These are phyloP conservation scores for Epinotia bilunana DNA, from an alignment of 2,888 invertebrate species.

Conservation along the genomic window DNA sequence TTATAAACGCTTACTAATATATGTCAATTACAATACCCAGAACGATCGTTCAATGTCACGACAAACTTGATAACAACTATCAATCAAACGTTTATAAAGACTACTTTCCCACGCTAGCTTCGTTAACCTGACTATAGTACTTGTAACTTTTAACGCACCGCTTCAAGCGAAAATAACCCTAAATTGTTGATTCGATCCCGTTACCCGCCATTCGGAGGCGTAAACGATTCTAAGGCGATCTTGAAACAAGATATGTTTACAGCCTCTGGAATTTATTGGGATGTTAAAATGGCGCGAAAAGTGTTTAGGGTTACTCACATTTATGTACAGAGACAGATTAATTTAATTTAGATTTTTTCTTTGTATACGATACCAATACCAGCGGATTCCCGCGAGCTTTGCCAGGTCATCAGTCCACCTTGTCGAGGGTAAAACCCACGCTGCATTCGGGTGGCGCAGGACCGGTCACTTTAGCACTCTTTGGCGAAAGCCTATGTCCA, in stretches of 20 bases:
- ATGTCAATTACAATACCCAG: not conserved
- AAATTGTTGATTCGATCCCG: conserved; percentile 39
- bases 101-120: conserved; percentile 13
- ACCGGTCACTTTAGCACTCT: too few relatives aligned
- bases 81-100: conserved; percentile 17
- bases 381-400: too few relatives aligned
- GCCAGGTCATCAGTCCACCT: too few relatives aligned
- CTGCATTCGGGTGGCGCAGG: too few relatives aligned
- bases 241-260: conserved; percentile 31
- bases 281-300: conserved; percentile 12
- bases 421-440: too few relatives aligned
- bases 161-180: conserved; percentile 42
- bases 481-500: too few relatives aligned
- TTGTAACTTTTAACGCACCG: conserved; percentile 38
- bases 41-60: conserved; percentile 10
- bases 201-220: conserved; percentile 27
- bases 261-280: conserved; percentile 31
- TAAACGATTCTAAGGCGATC: conserved; percentile 37
- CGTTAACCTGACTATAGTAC: conserved; percentile 36
- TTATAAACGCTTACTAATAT: not conserved
- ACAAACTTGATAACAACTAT: conserved; percentile 16
- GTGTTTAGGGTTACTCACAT: not conserved
- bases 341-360: too few relatives aligned
- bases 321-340: too few relatives aligned
- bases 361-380: too few relatives aligned